These are phyloP conservation scores for Cyphomyrus plagiostoma DNA, from an alignment of 2,113 vertebrate species.

Conservation along the genomic window DNA sequence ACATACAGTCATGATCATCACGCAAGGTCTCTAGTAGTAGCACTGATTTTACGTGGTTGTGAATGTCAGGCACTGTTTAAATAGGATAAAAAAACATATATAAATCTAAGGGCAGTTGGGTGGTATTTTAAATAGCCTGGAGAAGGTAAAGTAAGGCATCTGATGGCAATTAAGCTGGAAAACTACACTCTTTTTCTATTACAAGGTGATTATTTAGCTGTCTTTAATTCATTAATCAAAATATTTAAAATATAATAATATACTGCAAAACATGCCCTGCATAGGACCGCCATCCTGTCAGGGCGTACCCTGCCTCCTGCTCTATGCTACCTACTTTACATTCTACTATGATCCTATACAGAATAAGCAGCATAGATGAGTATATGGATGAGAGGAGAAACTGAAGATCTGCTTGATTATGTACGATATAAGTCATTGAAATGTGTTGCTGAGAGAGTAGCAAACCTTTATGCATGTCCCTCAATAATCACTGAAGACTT, in stretches of 20 bases:
- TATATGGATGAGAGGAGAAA: background rate
- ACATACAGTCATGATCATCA: background rate
- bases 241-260: background rate
- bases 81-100: background rate
- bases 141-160: background rate
- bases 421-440: background rate
- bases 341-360: background rate
- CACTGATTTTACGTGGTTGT: background rate
- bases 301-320: background rate
- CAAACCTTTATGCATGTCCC: background rate
- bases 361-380: background rate
- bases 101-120: background rate
- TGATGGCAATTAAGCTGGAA: background rate
- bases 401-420: background rate
- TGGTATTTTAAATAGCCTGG: background rate
- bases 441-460: background rate
- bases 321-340: background rate
- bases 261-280: background rate
- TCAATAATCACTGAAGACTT: background rate
- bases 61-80: background rate
- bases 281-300: background rate
- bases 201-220: background rate
- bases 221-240: background rate
- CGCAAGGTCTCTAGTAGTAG: background rate
- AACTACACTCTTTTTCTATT: background rate